phyloP scores from a whole-genome alignment of 1,140 invertebrate species.

The Papilio polytes region DNA sequence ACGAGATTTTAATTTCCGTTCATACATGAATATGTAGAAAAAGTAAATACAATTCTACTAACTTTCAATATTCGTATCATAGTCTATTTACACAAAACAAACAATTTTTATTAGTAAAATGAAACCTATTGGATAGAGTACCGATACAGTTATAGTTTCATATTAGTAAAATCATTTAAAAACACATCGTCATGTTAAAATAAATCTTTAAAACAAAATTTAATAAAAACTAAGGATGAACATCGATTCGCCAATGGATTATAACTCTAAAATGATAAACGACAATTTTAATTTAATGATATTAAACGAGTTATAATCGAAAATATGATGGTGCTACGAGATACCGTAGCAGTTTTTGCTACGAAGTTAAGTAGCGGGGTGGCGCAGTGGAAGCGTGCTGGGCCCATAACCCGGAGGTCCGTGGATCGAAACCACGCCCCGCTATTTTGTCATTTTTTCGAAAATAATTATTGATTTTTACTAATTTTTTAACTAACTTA shows the following conservation, averaged over 20 bases:
- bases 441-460: neutral
- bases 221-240: neutral
- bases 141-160: neutral
- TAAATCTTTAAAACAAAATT: neutral
- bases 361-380: slow-evolving; percentile 5
- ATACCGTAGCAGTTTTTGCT: neutral
- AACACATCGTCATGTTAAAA: neutral
- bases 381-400: slow-evolving; percentile 33
- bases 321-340: neutral
- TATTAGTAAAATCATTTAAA: neutral
- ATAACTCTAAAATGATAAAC: neutral
- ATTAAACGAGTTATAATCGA: neutral
- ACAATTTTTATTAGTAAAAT: no score
- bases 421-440: slow-evolving; percentile 32
- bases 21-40: no score
- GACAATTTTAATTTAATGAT: neutral
- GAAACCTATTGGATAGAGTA: no score
- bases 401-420: slow-evolving; percentile 35
- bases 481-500: neutral
- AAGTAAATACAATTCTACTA: no score
- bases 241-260: neutral
- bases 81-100: no score
- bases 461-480: neutral
- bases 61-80: no score
- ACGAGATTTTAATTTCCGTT: no score